Evolutionary conservation across 30 jellyfish, hydroid and myxozoan genomes (phyloP).

Genomic region (Haliclystus octoradiatus): DNA sequence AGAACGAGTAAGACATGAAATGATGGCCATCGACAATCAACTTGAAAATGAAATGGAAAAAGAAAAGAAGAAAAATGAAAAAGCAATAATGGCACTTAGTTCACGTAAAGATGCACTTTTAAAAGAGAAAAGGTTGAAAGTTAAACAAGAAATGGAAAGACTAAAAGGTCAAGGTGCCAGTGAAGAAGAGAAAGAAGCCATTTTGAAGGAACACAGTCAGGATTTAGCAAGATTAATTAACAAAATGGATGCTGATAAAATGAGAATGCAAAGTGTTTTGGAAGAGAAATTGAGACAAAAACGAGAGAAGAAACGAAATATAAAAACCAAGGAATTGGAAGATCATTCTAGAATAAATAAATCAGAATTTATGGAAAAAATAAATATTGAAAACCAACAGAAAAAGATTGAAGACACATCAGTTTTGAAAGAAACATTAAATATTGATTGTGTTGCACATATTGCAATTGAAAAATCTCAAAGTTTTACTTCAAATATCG

Average conservation of each 20-base stretch:
- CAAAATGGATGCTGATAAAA: slow-evolving; percentile 93
- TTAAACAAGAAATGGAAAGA: slow-evolving; percentile 69
- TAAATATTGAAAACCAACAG: slow-evolving; percentile 57
- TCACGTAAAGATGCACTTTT: slow-evolving; percentile 79
- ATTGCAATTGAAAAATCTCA: slow-evolving; percentile 9
- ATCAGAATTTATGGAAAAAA: slow-evolving; percentile 61
- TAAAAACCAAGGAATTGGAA: slow-evolving; percentile 68
- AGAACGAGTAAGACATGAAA: slow-evolving; percentile 57
- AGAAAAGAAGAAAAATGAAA: slow-evolving; percentile 76
- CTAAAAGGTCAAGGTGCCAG: slow-evolving; percentile 84
- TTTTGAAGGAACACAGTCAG: slow-evolving; percentile 75
- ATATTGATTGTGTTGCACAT: slow-evolving; percentile 49
- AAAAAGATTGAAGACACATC: slow-evolving; percentile 57
- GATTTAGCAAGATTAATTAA: slow-evolving; percentile 90
- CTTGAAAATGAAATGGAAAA: slow-evolving; percentile 68
- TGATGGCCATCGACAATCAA: slow-evolving; percentile 33
- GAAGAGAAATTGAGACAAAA: slow-evolving; percentile 71
- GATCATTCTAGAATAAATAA: slow-evolving; percentile 52
- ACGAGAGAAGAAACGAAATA: slow-evolving; percentile 62
- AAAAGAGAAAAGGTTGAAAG: slow-evolving; percentile 79
- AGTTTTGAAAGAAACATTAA: slow-evolving; percentile 60
- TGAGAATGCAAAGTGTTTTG: slow-evolving; percentile 94
- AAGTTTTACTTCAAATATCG: neutral
- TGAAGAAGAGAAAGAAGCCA: slow-evolving; percentile 84
- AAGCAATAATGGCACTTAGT: slow-evolving; percentile 68